Percentiles rank a stretch among this genome's conserved stretches.
Conservation (phyloP, 2,113 vertebrate genomes). For the Python bivittatus region DNA sequence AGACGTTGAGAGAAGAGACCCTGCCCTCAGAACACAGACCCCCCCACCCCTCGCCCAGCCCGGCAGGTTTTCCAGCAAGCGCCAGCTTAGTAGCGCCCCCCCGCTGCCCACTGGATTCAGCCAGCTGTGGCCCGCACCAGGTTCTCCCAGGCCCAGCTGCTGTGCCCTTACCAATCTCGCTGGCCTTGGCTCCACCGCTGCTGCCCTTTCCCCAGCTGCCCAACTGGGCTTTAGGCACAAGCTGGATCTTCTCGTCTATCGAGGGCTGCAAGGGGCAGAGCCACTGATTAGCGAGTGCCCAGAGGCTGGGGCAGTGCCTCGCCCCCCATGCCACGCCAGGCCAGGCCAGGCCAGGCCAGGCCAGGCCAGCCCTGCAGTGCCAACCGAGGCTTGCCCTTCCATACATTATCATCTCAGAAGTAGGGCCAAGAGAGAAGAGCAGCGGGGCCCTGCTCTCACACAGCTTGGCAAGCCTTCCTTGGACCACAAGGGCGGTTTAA, state of each 20-base stretch:
- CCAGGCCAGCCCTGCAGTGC: neutral
- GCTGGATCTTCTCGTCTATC: constrained; percentile 98
- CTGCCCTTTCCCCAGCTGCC: constrained; percentile 97
- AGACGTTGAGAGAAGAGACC: constrained; percentile 17
- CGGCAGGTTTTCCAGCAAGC: neutral
- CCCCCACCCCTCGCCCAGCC: neutral
- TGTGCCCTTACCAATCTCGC: constrained; percentile 83
- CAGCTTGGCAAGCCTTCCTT: neutral
- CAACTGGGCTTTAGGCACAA: constrained; percentile 93
- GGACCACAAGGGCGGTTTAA: neutral
- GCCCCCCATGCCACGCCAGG: no score
- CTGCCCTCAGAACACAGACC: no score
- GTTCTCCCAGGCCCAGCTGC: neutral
- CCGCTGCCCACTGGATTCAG: neutral
- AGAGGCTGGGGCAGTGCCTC: neutral
- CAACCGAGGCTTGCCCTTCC: neutral
- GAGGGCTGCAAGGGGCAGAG: constrained; percentile 82
- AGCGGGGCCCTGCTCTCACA: neutral
- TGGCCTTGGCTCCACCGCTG: constrained; percentile 96
- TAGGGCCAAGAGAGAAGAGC: neutral
- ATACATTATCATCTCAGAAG: neutral
- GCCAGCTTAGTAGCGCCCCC: no score
- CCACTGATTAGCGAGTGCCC: neutral
- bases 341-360: neutral
- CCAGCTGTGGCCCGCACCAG: neutral